Base-by-base conservation (phyloP, 2,888 invertebrate species). In the Apocheima hispidaria region DNA sequence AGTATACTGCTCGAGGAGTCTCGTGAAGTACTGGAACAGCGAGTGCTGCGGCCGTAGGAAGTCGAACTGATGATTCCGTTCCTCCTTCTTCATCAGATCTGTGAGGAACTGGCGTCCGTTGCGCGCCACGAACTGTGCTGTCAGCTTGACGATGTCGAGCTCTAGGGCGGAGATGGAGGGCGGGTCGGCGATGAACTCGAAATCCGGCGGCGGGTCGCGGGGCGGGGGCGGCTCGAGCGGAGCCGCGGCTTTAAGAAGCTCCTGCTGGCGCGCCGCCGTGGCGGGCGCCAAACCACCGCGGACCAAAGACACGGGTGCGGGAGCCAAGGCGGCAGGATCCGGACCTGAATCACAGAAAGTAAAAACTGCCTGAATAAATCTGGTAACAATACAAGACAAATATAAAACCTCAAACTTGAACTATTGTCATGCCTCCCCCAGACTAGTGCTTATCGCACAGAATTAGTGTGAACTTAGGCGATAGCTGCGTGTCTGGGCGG, bases 31-130 rank as follows among this genome's bases (percentile, higher is more conserved):
- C 78, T 98, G 98, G 85, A 99, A 99, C 10, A 99, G 94, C 0
- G 99, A 99, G 92, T 99, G 99, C 79, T 99, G 99, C 0, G 99
- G 99, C 2, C 99, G 95, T 3, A 99, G 93, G 84, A 99, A 99
- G 87, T 99, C 99, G 93, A 99, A 99, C 86, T 99, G 99, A 77
- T 98, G 99, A 83, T 99, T 99, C 2, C 99, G 94, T 81, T 99
- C 98, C 81, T 99, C 99, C 18, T 99, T 95, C 82, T 99, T 99
- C 99, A 99, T 99, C 14, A 99, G 91, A 81, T 99, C 99, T 0
- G 99, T 99, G 16, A 99, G 93, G 86, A 99, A 99, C 81, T 99
- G 98, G 0, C 99, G 95, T 0, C 99, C 99, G 88, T 99, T 99
- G 79, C 99, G 94, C 0, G 99, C 99, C 0, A 99, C 99, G 93